Conservation (phyloP, 2,113 vertebrate genomes). For the Tachuris rubrigastra region DNA sequence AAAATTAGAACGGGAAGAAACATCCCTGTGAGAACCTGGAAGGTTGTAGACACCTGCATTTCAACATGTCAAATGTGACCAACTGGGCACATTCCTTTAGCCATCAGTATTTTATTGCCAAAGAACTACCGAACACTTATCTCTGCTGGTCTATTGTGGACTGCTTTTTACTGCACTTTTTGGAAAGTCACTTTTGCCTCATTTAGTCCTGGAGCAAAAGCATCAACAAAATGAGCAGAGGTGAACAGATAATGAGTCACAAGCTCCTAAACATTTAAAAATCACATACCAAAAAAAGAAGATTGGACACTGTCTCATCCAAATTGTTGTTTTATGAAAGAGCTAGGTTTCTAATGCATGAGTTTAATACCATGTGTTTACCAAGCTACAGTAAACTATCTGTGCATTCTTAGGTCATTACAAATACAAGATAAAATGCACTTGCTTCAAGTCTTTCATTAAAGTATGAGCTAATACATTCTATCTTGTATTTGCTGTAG, state of each 20-base stretch:
- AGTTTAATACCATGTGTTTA: slow-evolving; percentile 42
- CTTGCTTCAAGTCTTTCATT: slow-evolving; percentile 53
- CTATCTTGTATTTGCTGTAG: slow-evolving; percentile 29
- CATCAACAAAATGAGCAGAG: not conserved
- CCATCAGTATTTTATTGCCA: not conserved
- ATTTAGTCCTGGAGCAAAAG: slow-evolving; percentile 19
- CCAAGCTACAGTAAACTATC: slow-evolving; percentile 32
- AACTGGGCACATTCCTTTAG: not conserved
- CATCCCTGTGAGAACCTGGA: not conserved
- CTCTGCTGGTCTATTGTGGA: not conserved
- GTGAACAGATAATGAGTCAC: not conserved
- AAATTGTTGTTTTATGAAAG: slow-evolving; percentile 51
- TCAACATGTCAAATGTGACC: not conserved
- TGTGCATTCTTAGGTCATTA: slow-evolving; percentile 50
- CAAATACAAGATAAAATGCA: slow-evolving; percentile 52
- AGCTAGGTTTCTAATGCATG: not conserved
- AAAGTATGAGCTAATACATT: slow-evolving; percentile 48
- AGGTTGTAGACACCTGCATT: not conserved
- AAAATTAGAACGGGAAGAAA: not conserved
- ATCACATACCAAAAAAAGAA: slow-evolving; percentile 28
- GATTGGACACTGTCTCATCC: slow-evolving; percentile 27
- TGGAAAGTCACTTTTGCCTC: not conserved
- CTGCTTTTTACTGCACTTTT: not conserved
- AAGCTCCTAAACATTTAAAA: slow-evolving; percentile 3
- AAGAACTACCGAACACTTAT: not conserved